Evolutionary conservation across 2,888 invertebrate species (phyloP).

Genomic region (Erebia aethiops): DNA sequence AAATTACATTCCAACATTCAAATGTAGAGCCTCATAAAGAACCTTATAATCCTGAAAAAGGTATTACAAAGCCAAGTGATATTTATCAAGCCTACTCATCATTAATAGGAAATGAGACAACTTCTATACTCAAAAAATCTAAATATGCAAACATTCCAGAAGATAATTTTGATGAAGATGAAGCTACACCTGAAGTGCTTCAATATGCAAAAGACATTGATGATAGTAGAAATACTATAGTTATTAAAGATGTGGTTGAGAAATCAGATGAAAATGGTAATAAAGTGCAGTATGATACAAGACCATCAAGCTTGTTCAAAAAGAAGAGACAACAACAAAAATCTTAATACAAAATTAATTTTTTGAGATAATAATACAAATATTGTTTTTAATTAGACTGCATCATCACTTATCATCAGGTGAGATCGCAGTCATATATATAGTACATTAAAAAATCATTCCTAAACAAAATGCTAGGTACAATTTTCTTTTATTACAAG

Average conservation of each 20-base stretch:
- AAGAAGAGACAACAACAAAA: conserved; percentile 65
- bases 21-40: conserved; percentile 49
- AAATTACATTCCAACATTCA: conserved; percentile 68
- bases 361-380: not conserved
- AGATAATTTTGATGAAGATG: conserved; percentile 4
- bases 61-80: conserved; percentile 73
- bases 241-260: conserved; percentile 67
- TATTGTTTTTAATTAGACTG: conserved; percentile 4
- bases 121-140: conserved; percentile 70
- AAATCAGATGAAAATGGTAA: conserved; percentile 47
- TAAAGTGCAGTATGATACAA: conserved; percentile 46
- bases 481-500: too few relatives aligned
- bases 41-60: conserved; percentile 55
- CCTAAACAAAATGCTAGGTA: too few relatives aligned
- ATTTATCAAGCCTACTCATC: conserved; percentile 62
- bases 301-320: conserved; percentile 72
- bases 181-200: conserved; percentile 17
- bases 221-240: conserved; percentile 49
- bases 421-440: too few relatives aligned
- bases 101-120: conserved; percentile 54
- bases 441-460: too few relatives aligned
- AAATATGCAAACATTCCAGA: conserved; percentile 49
- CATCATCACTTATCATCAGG: too few relatives aligned
- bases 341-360: conserved; percentile 34
- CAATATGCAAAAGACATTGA: conserved; percentile 24